These are phyloP conservation scores for Porphyrio hochstetteri DNA, from an alignment of 2,113 vertebrate genomes.

Conservation along the genomic window DNA sequence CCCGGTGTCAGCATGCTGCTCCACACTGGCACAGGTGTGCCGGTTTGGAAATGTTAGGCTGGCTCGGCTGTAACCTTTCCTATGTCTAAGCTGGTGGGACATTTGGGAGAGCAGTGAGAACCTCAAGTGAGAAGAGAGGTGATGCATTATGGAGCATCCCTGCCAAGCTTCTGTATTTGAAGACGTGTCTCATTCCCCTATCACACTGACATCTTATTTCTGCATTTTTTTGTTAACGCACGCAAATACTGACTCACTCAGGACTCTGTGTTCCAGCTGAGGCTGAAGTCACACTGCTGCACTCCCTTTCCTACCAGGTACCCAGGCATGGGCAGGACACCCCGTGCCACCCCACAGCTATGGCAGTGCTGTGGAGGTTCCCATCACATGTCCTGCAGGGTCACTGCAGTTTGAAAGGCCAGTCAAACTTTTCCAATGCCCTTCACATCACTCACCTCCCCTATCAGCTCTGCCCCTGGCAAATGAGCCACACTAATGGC, in stretches of 20 bases:
- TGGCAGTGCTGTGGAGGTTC: neutral
- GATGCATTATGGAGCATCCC: neutral
- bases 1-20: neutral
- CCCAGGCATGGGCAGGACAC: neutral
- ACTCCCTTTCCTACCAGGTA: neutral
- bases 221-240: slow-evolving; percentile 12
- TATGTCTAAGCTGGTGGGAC: neutral
- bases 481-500: rapidly evolving
- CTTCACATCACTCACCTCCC: neutral
- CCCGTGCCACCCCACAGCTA: rapidly evolving
- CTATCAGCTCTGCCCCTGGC: neutral
- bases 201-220: slow-evolving; percentile 16
- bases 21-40: neutral
- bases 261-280: neutral
- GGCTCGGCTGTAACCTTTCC: neutral
- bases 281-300: neutral
- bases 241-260: slow-evolving; percentile 20
- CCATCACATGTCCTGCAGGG: rapidly evolving
- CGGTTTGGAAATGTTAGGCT: neutral
- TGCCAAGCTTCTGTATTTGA: slow-evolving; percentile 33
- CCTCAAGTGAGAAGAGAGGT: neutral
- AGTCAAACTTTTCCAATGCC: neutral
- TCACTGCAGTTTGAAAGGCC: neutral
- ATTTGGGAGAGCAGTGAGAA: neutral
- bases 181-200: neutral